Evolutionary conservation across 2,797 vertebrate species (phyloP).

Genomic region (Helarctos malayanus): DNA sequence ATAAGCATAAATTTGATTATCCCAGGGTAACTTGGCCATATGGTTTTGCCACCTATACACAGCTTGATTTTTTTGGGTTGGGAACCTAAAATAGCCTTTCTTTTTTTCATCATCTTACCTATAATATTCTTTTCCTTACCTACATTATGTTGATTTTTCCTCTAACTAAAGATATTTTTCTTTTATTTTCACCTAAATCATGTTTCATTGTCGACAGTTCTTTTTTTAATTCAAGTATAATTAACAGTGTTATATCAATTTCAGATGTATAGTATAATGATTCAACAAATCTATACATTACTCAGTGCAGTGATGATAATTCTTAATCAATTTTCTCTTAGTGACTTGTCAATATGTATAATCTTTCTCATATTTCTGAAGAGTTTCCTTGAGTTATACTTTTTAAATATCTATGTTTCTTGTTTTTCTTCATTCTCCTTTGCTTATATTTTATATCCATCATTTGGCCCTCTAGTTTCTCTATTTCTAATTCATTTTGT

Average conservation of each 20-base stretch:
- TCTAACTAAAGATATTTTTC: neutral
- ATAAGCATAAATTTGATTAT: neutral
- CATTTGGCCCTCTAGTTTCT: neutral
- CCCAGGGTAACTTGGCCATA: neutral
- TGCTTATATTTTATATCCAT: neutral
- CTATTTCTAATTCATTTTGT: neutral
- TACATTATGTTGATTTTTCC: neutral
- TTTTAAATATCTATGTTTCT: neutral
- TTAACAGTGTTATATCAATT: neutral
- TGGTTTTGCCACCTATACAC: neutral
- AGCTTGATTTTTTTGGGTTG: neutral
- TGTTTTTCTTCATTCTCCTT: slow-evolving; percentile 17
- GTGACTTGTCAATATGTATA: neutral
- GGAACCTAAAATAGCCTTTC: neutral
- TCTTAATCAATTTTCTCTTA: neutral
- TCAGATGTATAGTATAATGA: neutral
- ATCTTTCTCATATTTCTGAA: neutral
- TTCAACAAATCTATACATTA: neutral
- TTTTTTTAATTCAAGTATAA: neutral
- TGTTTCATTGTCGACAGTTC: neutral
- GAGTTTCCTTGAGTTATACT: neutral
- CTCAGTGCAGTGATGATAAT: neutral
- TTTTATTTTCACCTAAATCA: slow-evolving; percentile 34
- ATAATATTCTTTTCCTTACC: neutral
- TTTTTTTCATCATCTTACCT: neutral